phyloP scores from a whole-genome alignment of 2,113 vertebrate genomes.

The Tupaia tana region DNA sequence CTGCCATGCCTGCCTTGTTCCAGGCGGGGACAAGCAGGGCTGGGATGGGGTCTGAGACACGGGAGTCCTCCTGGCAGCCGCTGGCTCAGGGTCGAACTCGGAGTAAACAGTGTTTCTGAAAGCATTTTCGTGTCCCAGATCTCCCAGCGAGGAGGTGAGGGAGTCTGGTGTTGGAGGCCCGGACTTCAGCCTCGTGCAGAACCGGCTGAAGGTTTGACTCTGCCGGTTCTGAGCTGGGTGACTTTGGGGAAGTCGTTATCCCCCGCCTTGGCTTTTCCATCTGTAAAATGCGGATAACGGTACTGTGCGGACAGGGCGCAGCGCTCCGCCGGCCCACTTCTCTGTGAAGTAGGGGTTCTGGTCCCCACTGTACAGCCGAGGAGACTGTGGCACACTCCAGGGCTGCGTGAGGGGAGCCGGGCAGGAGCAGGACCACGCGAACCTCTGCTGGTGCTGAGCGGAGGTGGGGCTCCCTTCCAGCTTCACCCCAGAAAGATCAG shows the following conservation, averaged over 20 bases:
- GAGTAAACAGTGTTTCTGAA: background rate
- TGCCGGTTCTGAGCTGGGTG: background rate
- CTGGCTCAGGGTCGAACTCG: background rate
- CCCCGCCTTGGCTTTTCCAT: background rate
- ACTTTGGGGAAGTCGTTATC: background rate
- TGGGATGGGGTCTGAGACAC: background rate
- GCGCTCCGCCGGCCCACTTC: too few species aligned
- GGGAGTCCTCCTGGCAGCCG: background rate
- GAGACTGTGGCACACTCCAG: background rate
- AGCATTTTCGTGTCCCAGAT: background rate
- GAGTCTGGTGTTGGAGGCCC: background rate
- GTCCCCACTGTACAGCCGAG: background rate
- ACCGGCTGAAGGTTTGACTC: background rate
- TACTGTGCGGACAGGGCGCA: too few species aligned
- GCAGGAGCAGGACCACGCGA: background rate
- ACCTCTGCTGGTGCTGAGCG: background rate
- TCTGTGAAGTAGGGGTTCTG: background rate
- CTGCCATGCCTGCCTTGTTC: background rate
- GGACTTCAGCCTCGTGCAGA: constrained; percentile 25
- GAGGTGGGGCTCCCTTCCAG: background rate
- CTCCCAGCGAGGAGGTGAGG: background rate
- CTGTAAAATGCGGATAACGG: background rate
- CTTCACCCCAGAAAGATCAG: background rate
- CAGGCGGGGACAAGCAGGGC: background rate
- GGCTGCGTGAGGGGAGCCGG: background rate